Conservation (phyloP, 2,113 vertebrate genomes). For the Cathartes aura region DNA sequence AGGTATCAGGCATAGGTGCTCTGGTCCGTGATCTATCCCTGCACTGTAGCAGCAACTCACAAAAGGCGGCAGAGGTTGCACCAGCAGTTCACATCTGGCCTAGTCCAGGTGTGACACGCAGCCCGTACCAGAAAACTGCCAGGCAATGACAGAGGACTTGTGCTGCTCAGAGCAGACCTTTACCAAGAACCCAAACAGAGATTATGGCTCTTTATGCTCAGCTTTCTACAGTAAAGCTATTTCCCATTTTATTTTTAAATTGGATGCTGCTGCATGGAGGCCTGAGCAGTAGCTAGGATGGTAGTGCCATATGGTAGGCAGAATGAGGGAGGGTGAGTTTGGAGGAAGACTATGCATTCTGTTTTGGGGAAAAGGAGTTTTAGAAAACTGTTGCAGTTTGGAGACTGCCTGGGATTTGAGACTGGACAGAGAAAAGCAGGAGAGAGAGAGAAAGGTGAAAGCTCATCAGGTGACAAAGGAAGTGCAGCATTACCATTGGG, state of each 20-base stretch:
- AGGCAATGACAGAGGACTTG: background rate
- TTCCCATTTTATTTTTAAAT: background rate
- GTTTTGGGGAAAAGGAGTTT: background rate
- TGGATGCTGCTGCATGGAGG: background rate
- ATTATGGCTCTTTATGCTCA: background rate
- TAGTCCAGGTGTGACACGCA: background rate
- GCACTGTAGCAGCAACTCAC: background rate
- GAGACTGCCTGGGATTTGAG: background rate
- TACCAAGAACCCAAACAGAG: background rate
- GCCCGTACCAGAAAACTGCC: background rate
- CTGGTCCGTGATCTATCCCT: accelerated
- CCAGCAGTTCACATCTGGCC: background rate
- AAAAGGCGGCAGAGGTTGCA: background rate
- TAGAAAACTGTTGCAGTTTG: background rate
- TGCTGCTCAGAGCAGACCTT: background rate
- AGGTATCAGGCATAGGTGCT: background rate
- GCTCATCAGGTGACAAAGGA: background rate
- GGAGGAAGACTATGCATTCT: background rate
- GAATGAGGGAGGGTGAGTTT: accelerated
- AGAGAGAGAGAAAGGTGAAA: background rate
- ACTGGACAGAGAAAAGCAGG: background rate
- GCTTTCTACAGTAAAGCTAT: background rate
- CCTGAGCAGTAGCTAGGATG: background rate
- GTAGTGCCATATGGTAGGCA: background rate
- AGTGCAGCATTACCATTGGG: background rate